A percentile compares a stretch with the other conserved stretches of the same genome.
Evolutionary conservation across 1,140 invertebrate species (phyloP).

Genomic region (Phenacoccus solenopsis): DNA sequence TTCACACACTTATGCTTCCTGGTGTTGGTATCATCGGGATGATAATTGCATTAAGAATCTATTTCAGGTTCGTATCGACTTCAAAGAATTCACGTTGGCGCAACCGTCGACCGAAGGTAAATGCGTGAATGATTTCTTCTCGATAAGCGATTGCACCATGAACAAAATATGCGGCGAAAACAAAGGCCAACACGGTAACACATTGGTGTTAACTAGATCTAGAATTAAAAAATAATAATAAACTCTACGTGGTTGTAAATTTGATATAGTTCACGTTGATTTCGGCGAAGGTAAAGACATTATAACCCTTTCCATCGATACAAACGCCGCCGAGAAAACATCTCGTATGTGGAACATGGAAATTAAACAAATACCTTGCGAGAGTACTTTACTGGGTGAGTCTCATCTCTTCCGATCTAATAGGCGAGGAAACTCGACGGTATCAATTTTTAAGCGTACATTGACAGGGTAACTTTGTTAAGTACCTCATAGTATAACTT

Average conservation of each 20-base stretch:
- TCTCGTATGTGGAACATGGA: constrained; percentile 62
- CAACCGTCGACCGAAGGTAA: constrained; percentile 57
- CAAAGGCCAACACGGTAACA: constrained; percentile 59
- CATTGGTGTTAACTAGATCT: no score
- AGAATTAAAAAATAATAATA: neutral
- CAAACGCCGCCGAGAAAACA: constrained; percentile 43
- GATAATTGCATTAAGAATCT: no score
- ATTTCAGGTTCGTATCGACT: constrained; percentile 56
- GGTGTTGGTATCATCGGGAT: neutral
- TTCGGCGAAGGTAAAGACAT: constrained; percentile 48
- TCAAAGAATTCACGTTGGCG: constrained; percentile 54
- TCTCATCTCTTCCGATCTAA: neutral
- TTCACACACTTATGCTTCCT: no score
- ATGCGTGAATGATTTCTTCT: constrained; percentile 54
- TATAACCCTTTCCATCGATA: constrained; percentile 53
- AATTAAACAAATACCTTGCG: constrained; percentile 57
- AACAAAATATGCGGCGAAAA: constrained; percentile 67
- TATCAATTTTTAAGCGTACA: neutral
- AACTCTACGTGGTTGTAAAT: constrained; percentile 15
- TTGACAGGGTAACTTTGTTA: neutral
- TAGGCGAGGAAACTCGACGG: no score
- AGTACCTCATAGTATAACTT: neutral
- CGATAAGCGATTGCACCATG: constrained; percentile 51
- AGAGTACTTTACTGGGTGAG: constrained; percentile 46
- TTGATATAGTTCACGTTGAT: constrained; percentile 50